Evolutionary conservation across 2,113 vertebrate genomes (phyloP), one percentile per base, ranked within the genome.

Genomic region (Lepisosteus oculatus): DNA sequence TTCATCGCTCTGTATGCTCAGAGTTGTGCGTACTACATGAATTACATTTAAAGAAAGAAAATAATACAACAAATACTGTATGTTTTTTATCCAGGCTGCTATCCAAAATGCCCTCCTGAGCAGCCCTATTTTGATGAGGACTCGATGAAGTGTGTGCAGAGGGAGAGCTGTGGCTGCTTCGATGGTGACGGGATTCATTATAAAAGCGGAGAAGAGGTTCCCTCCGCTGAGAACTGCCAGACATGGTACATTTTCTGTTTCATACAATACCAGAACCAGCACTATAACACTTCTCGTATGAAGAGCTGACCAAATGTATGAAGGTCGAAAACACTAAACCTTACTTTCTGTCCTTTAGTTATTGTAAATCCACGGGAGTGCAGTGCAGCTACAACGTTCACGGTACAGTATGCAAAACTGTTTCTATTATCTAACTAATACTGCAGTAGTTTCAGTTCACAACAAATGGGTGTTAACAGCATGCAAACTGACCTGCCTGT

Each of bases 101-200:
- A 98, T 81, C 95, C 97, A 74, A 80, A 90, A 3, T 99, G 97
- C 76, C 93, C 97, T 6, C 62, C 81, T 2, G 73, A 77, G 3
- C 70, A 92, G 1, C 91, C 95, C 1, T 94, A 92, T 85, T 95
- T 98, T 71, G 89, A 98, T 67, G 96, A 99, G 80, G 94, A 95
- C 65, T 79, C 55, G 3, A 98, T 98, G 96, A 86, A 77, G 1
- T 98, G 96, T 70, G 93, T 98, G 42, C 0, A 77, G 9, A 68
- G 70, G 74, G 61, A 85, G 29, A 14, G 79, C 0, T 99, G 96
- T 77, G 91, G 92, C 2, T 85, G 93, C 55, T 96, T 92, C 71
- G 90, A 80, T 5, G 15, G 86, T 65, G 82, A 84, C 4, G 93
- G 92, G 75, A 86, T 73, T 61, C 79, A 89, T 42, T 97, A 94